Conservation (phyloP, 1,140 invertebrate species). For the Tigriopus japonicus region DNA sequence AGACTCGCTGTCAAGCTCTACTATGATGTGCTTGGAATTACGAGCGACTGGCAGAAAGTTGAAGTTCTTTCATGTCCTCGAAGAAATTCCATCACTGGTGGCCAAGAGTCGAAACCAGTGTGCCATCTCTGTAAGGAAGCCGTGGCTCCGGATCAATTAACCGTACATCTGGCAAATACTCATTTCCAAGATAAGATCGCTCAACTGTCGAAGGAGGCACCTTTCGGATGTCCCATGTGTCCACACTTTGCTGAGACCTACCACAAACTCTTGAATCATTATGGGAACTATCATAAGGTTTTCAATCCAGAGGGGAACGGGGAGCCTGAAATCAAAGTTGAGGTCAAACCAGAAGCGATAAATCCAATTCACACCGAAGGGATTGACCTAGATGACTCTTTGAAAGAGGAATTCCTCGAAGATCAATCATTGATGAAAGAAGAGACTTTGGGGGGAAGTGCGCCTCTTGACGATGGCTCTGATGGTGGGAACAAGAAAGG, state of each 20-base stretch:
- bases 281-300: conserved; percentile 2
- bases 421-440: background rate
- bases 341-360: too few relatives aligned
- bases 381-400: too few relatives aligned
- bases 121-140: background rate
- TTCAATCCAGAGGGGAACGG: too few relatives aligned
- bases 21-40: background rate
- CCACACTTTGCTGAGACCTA: conserved; percentile 10
- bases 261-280: conserved; percentile 1
- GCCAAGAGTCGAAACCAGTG: background rate
- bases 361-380: too few relatives aligned
- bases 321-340: too few relatives aligned
- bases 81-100: background rate
- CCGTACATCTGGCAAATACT: conserved; percentile 1
- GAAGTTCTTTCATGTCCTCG: too few relatives aligned
- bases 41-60: background rate
- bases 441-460: background rate
- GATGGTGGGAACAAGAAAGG: background rate
- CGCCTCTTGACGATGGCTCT: background rate
- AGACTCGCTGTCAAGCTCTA: conserved; percentile 1
- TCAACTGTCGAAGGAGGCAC: background rate
- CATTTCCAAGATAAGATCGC: conserved; percentile 7
- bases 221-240: conserved; percentile 10
- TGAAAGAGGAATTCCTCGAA: background rate
- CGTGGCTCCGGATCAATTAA: background rate